Conservation (phyloP, 35 echinoderm and acorn worm genomes). For the Apostichopus japonicus region DNA sequence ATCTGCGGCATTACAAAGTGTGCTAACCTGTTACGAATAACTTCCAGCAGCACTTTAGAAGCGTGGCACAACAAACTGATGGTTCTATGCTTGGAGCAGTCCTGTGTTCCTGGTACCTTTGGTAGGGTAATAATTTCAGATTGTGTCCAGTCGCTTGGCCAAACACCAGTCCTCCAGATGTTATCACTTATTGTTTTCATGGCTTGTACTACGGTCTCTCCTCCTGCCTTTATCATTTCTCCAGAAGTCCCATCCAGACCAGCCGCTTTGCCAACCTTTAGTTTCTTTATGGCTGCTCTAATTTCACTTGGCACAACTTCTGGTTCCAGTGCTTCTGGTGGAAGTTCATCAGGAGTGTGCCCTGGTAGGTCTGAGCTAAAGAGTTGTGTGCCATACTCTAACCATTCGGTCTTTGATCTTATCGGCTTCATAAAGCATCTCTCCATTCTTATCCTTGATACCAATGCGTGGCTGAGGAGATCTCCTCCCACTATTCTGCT, state of each 20-base stretch:
- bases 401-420: constrained; percentile 30
- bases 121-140: constrained; percentile 40
- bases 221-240: constrained; percentile 62
- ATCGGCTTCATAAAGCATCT: constrained; percentile 45
- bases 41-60: constrained; percentile 42
- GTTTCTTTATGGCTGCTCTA: constrained; percentile 38
- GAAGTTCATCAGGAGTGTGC: constrained; percentile 16
- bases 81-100: constrained; percentile 36
- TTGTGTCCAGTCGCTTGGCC: constrained; percentile 58
- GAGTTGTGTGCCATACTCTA: constrained; percentile 46
- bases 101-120: constrained; percentile 8
- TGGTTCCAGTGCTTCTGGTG: constrained; percentile 40
- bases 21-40: too few relatives aligned
- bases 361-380: constrained; percentile 18
- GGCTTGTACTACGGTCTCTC: constrained; percentile 52
- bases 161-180: constrained; percentile 58
- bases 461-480: not conserved
- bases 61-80: constrained; percentile 61
- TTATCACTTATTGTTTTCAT: constrained; percentile 58
- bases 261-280: constrained; percentile 39
- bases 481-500: constrained; percentile 41
- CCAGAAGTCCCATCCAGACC: constrained; percentile 42
- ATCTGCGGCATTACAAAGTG: too few relatives aligned
- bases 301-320: constrained; percentile 46
- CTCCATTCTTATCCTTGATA: not conserved